These are phyloP conservation scores for Sitta europaea DNA, from an alignment of 2,113 vertebrate genomes.

Conservation along the genomic window DNA sequence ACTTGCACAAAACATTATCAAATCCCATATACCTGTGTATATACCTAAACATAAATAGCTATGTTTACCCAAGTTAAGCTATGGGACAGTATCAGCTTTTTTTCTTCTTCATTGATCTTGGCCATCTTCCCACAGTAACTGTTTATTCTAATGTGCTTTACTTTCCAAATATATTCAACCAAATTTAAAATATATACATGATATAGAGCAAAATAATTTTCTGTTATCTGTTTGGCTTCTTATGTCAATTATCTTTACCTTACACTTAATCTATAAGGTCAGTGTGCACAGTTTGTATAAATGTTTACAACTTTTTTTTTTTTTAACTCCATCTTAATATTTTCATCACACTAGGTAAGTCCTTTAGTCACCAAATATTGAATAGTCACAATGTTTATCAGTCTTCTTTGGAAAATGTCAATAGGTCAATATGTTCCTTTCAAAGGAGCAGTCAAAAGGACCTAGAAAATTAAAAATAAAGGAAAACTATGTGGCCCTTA, in stretches of 20 bases:
- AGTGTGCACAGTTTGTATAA: not conserved
- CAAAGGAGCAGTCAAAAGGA: not conserved
- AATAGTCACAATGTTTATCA: not conserved
- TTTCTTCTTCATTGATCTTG: not conserved
- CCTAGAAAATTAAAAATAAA: not conserved
- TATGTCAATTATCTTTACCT: not conserved
- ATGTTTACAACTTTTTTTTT: not conserved
- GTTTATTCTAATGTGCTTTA: not conserved
- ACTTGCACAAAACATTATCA: not conserved
- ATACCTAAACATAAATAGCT: not conserved
- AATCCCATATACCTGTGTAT: not conserved
- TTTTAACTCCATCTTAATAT: not conserved
- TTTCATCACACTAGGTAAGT: not conserved
- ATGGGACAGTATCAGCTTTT: not conserved
- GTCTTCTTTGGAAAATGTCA: not conserved
- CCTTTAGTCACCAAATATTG: not conserved
- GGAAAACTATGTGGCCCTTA: slow-evolving; percentile 50
- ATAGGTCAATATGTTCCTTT: not conserved
- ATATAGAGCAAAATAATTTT: not conserved
- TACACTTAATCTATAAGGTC: not conserved
- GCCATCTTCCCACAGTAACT: not conserved
- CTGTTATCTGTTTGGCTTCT: not conserved
- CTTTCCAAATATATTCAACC: not conserved
- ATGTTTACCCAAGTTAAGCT: not conserved
- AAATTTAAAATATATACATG: not conserved